Percentiles rank a stretch among this genome's conserved stretches.
Conservation (phyloP, 2,113 vertebrate genomes). For the Aix galericulata region DNA sequence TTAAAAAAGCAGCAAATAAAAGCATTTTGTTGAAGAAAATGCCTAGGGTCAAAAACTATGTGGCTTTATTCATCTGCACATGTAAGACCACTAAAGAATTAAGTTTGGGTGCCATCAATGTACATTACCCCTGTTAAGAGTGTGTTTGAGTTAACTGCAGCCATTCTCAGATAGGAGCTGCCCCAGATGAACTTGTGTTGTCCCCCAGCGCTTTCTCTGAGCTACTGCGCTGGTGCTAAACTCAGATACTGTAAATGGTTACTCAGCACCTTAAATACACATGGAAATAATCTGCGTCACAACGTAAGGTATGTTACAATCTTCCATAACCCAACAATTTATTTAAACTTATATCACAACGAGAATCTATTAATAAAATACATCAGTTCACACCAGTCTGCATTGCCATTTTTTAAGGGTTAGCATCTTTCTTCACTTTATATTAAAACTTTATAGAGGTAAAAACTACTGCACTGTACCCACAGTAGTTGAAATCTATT, state of each 20-base stretch:
- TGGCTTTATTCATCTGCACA: accelerated
- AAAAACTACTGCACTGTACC: constrained; percentile 58
- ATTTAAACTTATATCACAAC: constrained; percentile 79
- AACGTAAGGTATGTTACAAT: constrained; percentile 18
- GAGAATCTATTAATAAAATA: constrained; percentile 72
- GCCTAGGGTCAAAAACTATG: background rate
- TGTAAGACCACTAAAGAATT: background rate
- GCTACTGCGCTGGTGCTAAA: background rate
- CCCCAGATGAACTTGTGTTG: background rate
- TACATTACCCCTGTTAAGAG: background rate
- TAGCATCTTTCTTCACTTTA: constrained; percentile 65
- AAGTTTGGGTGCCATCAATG: background rate
- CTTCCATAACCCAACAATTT: constrained; percentile 74
- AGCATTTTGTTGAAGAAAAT: background rate
- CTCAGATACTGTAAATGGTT: background rate
- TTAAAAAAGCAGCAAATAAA: background rate
- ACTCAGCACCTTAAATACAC: background rate
- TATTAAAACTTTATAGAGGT: constrained; percentile 65
- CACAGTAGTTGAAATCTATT: constrained; percentile 39
- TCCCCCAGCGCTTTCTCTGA: accelerated
- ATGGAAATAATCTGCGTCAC: constrained; percentile 7
- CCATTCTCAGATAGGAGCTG: background rate
- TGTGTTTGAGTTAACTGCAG: background rate
- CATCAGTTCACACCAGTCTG: constrained; percentile 68
- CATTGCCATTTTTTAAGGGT: constrained; percentile 62